A percentile compares a stretch with the other conserved stretches of the same genome.
Evolutionary conservation across 2,113 vertebrate species (phyloP).

Genomic region (Chaetodon auriga): DNA sequence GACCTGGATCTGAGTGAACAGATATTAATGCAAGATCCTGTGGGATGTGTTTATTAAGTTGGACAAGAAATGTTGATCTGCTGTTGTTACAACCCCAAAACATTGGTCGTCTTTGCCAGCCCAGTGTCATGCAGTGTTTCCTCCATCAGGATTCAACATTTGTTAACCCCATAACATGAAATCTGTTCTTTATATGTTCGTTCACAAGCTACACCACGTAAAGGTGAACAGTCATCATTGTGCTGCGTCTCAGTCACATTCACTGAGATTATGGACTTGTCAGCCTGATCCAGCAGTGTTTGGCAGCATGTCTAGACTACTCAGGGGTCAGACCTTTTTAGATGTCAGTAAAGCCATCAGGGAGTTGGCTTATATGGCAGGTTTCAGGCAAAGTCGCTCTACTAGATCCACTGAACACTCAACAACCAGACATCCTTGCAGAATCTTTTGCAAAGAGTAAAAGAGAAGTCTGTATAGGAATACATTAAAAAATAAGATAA

Average conservation of each 20-base stretch:
- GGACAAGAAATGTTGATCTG: not conserved
- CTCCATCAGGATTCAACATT: not conserved
- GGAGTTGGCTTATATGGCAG: slow-evolving; percentile 40
- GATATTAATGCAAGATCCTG: not conserved
- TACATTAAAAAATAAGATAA: not conserved
- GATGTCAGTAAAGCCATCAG: slow-evolving; percentile 54
- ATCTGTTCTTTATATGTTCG: not conserved
- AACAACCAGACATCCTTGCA: slow-evolving; percentile 40
- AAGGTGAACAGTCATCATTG: not conserved
- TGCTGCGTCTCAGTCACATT: slow-evolving; percentile 34
- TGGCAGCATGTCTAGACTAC: slow-evolving; percentile 49
- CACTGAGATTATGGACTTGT: slow-evolving; percentile 50
- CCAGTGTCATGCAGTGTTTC: not conserved
- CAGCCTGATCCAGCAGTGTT: slow-evolving; percentile 57
- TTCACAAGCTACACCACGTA: too few relatives aligned
- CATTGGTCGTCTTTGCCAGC: not conserved
- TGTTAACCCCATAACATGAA: not conserved
- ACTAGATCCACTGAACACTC: slow-evolving; percentile 36
- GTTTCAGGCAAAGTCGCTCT: slow-evolving; percentile 53
- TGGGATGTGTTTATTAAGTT: not conserved
- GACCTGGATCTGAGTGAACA: slow-evolving; percentile 1
- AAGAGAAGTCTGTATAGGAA: too few relatives aligned
- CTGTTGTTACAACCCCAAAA: not conserved
- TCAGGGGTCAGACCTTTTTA: slow-evolving; percentile 55
- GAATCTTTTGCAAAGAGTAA: not conserved